Conservation (phyloP, 2,797 vertebrate species). For the Xenops minutus region DNA sequence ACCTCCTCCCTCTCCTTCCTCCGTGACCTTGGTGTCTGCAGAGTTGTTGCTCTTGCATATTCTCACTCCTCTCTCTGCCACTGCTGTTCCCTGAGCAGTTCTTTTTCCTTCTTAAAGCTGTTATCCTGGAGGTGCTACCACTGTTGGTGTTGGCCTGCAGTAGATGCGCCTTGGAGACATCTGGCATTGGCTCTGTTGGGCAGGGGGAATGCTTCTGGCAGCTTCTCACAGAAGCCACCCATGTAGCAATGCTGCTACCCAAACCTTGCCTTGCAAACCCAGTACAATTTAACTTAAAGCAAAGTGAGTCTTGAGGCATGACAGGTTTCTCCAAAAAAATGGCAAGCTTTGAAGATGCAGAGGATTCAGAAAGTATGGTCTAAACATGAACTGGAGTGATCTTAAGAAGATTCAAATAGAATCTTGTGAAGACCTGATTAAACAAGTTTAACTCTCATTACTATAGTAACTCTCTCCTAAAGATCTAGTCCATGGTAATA, state of each 20-base stretch:
- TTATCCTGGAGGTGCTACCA: background rate
- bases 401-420: background rate
- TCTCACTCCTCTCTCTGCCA: background rate
- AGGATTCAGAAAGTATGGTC: background rate
- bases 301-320: background rate
- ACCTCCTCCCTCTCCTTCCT: background rate
- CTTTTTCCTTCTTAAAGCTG: background rate
- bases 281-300: background rate
- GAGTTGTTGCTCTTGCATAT: background rate
- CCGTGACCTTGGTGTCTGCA: background rate
- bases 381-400: background rate
- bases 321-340: slow-evolving; percentile 2
- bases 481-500: background rate
- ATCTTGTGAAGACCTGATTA: slow-evolving; percentile 2
- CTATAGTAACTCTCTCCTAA: background rate
- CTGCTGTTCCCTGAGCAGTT: background rate
- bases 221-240: background rate
- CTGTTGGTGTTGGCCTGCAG: background rate
- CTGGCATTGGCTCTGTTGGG: background rate
- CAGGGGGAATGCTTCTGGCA: background rate
- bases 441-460: background rate
- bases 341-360: slow-evolving; percentile 5
- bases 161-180: background rate
- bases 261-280: background rate
- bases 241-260: background rate